phyloP scores from a whole-genome alignment of 1,140 invertebrate genomes.

The Drosophila willistoni region DNA sequence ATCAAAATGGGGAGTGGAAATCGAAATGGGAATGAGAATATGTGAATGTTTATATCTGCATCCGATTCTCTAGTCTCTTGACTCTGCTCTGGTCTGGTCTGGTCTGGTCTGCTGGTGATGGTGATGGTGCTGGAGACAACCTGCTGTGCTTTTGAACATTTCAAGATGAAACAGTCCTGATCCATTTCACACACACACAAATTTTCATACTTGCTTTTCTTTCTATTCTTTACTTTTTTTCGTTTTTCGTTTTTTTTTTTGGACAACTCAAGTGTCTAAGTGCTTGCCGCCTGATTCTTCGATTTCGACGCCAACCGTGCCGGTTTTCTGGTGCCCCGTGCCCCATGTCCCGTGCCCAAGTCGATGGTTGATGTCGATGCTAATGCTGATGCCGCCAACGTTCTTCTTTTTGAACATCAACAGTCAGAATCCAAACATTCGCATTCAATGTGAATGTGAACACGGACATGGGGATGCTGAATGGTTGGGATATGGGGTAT shows the following conservation, averaged over 20 bases:
- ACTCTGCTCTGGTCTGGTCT: slow-evolving; percentile 20
- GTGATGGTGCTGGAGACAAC: slow-evolving; percentile 48
- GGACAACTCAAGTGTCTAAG: slow-evolving; percentile 79
- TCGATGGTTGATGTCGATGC: slow-evolving; percentile 2
- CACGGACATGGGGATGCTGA: neutral
- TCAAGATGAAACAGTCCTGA: slow-evolving; percentile 75
- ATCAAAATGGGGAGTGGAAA: neutral
- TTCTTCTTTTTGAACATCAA: slow-evolving; percentile 38
- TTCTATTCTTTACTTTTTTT: slow-evolving; percentile 18
- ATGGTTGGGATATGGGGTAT: slow-evolving; percentile 11
- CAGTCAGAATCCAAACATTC: slow-evolving; percentile 59
- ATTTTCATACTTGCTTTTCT: slow-evolving; percentile 4
- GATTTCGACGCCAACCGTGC: slow-evolving; percentile 25
- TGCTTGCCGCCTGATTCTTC: slow-evolving; percentile 56
- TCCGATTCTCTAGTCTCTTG: slow-evolving; percentile 51
- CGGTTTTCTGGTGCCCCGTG: neutral
- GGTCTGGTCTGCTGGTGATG: too few species aligned
- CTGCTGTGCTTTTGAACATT: slow-evolving; percentile 72
- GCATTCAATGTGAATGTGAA: slow-evolving; percentile 24
- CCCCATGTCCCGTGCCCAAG: slow-evolving; percentile 2
- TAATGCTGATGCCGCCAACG: slow-evolving; percentile 12
- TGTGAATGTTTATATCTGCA: slow-evolving; percentile 70
- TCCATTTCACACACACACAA: slow-evolving; percentile 46
- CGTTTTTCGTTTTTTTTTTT: slow-evolving; percentile 47
- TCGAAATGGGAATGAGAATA: slow-evolving; percentile 1